A percentile compares a stretch with the other conserved stretches of the same genome.
Evolutionary conservation across 2,888 invertebrate species (phyloP).

Genomic region (Steinernema carpocapsae): DNA sequence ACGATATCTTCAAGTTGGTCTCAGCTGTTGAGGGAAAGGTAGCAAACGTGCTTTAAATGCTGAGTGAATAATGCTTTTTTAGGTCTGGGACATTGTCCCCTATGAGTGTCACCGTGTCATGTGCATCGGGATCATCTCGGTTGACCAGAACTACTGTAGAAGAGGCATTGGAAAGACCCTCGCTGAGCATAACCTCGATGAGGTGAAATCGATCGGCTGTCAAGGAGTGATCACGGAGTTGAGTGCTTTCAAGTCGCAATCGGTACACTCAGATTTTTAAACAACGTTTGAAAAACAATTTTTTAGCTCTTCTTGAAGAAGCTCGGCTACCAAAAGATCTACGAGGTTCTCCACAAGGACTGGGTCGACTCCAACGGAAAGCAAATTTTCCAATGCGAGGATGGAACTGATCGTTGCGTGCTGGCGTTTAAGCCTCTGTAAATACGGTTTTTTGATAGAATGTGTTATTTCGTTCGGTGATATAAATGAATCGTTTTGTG

Average conservation of each 20-base stretch:
- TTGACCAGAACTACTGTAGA: slow-evolving; percentile 39
- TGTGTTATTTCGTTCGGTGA: too few relatives aligned
- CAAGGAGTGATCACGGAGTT: slow-evolving; percentile 49
- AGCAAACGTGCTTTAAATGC: background rate
- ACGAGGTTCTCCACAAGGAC: slow-evolving; percentile 28
- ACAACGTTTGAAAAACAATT: too few relatives aligned
- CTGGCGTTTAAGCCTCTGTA: slow-evolving; percentile 34
- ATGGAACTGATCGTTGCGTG: slow-evolving; percentile 33
- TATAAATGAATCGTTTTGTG: background rate
- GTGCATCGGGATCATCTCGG: slow-evolving; percentile 41
- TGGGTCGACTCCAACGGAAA: slow-evolving; percentile 33
- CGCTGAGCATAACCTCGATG: slow-evolving; percentile 43
- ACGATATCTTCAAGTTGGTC: slow-evolving; percentile 35
- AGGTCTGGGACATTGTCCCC: slow-evolving; percentile 49
- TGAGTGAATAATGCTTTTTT: background rate
- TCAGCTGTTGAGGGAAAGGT: slow-evolving; percentile 42
- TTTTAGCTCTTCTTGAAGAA: slow-evolving; percentile 36
- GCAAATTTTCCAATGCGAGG: slow-evolving; percentile 37
- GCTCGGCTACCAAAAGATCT: slow-evolving; percentile 33
- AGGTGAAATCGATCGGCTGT: slow-evolving; percentile 40
- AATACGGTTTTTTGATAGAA: background rate
- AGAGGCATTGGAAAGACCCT: slow-evolving; percentile 44
- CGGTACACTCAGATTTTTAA: slow-evolving; percentile 40
- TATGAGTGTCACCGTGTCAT: slow-evolving; percentile 39
- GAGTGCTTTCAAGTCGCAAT: slow-evolving; percentile 48